Conservation (phyloP, 2,797 vertebrate genomes). For the Platyrinchus mystaceus region DNA sequence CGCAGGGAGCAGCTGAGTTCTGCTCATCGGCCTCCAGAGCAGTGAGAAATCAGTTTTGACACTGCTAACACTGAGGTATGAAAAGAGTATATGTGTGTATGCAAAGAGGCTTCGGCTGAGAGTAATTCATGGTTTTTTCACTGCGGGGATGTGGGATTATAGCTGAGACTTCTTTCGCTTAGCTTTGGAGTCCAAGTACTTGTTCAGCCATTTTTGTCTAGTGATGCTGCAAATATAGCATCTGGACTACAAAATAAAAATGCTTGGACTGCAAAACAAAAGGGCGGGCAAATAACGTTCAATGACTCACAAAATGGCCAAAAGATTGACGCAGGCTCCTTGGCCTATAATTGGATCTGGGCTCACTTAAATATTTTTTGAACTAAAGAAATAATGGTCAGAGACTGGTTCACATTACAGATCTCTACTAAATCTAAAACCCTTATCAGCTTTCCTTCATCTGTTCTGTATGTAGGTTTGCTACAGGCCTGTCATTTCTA, state of each 20-base stretch:
- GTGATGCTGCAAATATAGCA: neutral
- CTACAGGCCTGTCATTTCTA: neutral
- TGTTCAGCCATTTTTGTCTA: neutral
- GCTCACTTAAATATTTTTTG: neutral
- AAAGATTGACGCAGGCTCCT: neutral
- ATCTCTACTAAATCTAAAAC: neutral
- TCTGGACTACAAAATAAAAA: neutral
- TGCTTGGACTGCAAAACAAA: neutral
- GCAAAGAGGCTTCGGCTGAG: neutral
- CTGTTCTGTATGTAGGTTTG: neutral
- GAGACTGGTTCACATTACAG: neutral
- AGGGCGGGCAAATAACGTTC: neutral
- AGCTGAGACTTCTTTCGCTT: neutral
- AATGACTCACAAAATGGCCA: neutral
- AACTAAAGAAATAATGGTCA: neutral
- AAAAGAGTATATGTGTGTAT: rapidly evolving
- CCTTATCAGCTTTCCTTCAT: neutral
- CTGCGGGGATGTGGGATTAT: neutral
- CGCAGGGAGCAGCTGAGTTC: neutral
- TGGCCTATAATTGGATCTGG: neutral
- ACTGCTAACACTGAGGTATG: neutral
- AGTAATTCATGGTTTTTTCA: neutral
- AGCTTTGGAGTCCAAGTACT: neutral
- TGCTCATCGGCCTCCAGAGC: neutral
- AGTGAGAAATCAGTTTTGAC: neutral